Conservation (phyloP, 1,140 invertebrate genomes). For the Drosophila punjabiensis region DNA sequence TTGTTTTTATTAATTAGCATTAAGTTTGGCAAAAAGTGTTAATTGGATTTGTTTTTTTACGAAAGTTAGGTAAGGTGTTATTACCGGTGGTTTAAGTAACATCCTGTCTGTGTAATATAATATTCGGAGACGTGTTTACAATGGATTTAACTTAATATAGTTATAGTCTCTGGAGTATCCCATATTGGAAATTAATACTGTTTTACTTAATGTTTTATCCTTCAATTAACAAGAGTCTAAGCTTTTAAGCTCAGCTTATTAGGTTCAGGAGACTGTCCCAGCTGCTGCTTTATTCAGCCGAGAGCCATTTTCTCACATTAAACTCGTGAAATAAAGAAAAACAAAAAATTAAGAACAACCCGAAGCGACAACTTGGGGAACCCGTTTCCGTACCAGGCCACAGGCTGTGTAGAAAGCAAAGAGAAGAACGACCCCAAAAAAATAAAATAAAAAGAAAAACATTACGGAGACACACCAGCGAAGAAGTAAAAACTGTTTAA, state of each 20-base stretch:
- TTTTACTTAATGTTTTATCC: background rate
- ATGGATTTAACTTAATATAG: background rate
- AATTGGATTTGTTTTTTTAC: constrained; percentile 3
- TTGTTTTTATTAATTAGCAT: background rate
- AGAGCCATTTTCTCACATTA: constrained; percentile 57
- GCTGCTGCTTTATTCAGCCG: constrained; percentile 5
- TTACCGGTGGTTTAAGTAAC: background rate
- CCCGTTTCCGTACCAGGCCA: constrained; percentile 48
- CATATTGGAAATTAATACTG: background rate
- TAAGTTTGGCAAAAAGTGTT: constrained; percentile 34
- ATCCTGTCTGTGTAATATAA: background rate
- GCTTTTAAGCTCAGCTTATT: constrained; percentile 9
- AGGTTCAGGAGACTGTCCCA: constrained; percentile 23
- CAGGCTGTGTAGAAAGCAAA: constrained; percentile 39
- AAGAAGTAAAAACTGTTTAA: constrained; percentile 28
- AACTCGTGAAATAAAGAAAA: constrained; percentile 52
- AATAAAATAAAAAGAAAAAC: constrained; percentile 35
- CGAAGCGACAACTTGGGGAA: constrained; percentile 34
- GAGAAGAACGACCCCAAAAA: constrained; percentile 55
- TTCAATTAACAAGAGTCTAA: background rate
- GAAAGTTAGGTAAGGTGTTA: constrained; percentile 12
- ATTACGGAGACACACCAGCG: constrained; percentile 20
- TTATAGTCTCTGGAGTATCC: background rate
- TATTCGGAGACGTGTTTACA: background rate
- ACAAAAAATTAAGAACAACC: constrained; percentile 41